Evolutionary conservation across 2,888 invertebrate species (phyloP), one percentile per base, ranked within the genome.

Genomic region (Napeogenes inachia): DNA sequence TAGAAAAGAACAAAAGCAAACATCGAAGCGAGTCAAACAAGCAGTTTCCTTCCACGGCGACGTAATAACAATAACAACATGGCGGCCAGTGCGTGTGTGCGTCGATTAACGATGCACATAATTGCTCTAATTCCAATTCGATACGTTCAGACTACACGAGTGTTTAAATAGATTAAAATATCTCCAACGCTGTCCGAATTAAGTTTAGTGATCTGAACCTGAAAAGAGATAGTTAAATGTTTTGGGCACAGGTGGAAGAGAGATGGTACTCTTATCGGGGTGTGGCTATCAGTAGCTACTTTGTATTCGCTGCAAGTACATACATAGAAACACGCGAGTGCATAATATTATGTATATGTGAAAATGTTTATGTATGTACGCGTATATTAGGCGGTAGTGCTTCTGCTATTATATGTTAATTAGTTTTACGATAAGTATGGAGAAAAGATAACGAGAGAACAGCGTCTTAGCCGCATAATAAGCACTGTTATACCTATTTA

Each of bases 1-100:
- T 81, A 83, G 82, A 82, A 84, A 84, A 80, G 78, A 84, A 85
- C 84, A 85, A 85, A 85, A 82, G 81, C 81, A 84, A 84, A 83
- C 80, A 84, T 76, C 73, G 73, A 68, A 72, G 75, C 78, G 73
- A 81, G 79, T 80, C 78, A 77, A 82, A 81, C 79, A 77, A 78
- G 75, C 80, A 74, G 79, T 82, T 87, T 85, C 82, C 82, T 81
- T 82, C 76, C 77, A 80, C 73, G 78, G 77, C 78, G 75, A 78
- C 77, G 79, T 80, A 79, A 80, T 81, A 84, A 79, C 78, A 82
- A 83, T 83, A 84, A 83, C 81, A 85, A 81, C 77, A 85, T 82
- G 82, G 81, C 75, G 78, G 75, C 73, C 70, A 73, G 73, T 75
- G 76, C 75, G 75, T 80, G 79, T 76, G 73, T 76, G 76, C 67